phyloP scores from a whole-genome alignment of 2,888 invertebrate genomes.

The Phortica okadai region DNA sequence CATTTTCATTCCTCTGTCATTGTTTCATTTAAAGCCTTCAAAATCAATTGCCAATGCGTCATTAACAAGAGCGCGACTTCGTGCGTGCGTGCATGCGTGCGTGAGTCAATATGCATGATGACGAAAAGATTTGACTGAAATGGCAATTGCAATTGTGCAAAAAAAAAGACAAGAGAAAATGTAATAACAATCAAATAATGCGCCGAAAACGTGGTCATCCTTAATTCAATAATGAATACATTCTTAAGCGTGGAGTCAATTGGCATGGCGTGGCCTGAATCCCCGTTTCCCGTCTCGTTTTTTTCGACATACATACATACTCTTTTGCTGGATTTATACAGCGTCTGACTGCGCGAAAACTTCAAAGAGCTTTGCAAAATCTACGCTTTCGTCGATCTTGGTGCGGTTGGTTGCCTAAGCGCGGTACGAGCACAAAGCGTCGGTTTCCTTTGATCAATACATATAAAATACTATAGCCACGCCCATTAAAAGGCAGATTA shows the following conservation, averaged over 20 bases:
- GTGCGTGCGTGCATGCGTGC: not conserved
- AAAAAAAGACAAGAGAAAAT: conserved; percentile 9
- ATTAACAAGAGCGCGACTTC: conserved; percentile 6
- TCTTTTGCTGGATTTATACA: not conserved
- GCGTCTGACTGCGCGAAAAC: conserved; percentile 41
- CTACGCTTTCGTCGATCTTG: conserved; percentile 27
- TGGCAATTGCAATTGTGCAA: conserved; percentile 59
- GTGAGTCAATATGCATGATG: not conserved
- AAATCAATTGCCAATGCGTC: conserved; percentile 38
- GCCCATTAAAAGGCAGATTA: conserved; percentile 76
- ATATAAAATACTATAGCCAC: conserved; percentile 77
- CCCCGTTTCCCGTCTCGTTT: not conserved
- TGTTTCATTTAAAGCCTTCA: conserved; percentile 18
- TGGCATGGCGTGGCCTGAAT: not conserved
- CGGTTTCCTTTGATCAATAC: conserved; percentile 75
- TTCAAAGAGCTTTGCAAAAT: conserved; percentile 36
- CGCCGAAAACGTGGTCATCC: conserved; percentile 69
- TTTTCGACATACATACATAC: not conserved
- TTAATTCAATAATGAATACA: conserved; percentile 69
- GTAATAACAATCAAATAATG: conserved; percentile 50
- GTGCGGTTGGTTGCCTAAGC: conserved; percentile 12
- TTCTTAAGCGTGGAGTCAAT: conserved; percentile 43
- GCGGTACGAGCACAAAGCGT: conserved; percentile 73
- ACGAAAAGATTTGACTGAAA: not conserved
- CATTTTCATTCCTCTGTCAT: conserved; percentile 6